A percentile compares a stretch with the other conserved stretches of the same genome.
phyloP scores from a whole-genome alignment of 2,888 invertebrate genomes.

The Drosophila austrosaltans region DNA sequence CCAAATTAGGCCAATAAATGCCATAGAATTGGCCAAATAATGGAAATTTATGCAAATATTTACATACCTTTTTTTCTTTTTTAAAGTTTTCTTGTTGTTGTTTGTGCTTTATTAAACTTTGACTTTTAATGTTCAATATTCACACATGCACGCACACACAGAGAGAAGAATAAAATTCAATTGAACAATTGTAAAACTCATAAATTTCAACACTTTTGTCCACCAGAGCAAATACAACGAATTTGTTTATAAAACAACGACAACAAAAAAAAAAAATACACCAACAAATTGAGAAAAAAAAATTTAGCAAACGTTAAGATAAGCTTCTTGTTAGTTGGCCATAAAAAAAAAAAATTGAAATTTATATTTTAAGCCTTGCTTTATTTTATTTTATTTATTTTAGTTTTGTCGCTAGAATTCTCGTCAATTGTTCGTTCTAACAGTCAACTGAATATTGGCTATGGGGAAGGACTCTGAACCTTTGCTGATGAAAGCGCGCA shows the following conservation, averaged over 20 bases:
- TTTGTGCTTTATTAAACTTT: background rate
- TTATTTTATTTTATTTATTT: slow-evolving; percentile 19
- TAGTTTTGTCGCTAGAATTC: slow-evolving; percentile 18
- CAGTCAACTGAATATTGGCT: slow-evolving; percentile 14
- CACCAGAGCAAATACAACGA: slow-evolving; percentile 18
- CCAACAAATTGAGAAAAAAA: slow-evolving; percentile 42
- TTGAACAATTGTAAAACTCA: slow-evolving; percentile 61
- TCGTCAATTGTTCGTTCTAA: slow-evolving; percentile 14
- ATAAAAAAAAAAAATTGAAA: slow-evolving; percentile 30
- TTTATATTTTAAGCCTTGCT: slow-evolving; percentile 28
- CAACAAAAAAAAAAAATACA: background rate
- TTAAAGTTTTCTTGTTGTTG: no score
- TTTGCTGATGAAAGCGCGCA: slow-evolving; percentile 74
- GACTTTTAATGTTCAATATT: slow-evolving; percentile 39
- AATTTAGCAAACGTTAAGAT: slow-evolving; percentile 53
- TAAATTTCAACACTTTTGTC: slow-evolving; percentile 64
- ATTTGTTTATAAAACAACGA: no score
- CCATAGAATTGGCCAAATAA: background rate
- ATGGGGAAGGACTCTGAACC: slow-evolving; percentile 46
- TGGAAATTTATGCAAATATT: background rate
- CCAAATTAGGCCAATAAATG: background rate
- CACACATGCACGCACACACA: slow-evolving; percentile 29
- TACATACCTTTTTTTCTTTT: slow-evolving; percentile 10
- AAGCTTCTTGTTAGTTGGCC: slow-evolving; percentile 2
- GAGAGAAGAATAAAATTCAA: slow-evolving; percentile 72